Conservation (phyloP, 2,888 invertebrate species). For the Pegoplata infirma region DNA sequence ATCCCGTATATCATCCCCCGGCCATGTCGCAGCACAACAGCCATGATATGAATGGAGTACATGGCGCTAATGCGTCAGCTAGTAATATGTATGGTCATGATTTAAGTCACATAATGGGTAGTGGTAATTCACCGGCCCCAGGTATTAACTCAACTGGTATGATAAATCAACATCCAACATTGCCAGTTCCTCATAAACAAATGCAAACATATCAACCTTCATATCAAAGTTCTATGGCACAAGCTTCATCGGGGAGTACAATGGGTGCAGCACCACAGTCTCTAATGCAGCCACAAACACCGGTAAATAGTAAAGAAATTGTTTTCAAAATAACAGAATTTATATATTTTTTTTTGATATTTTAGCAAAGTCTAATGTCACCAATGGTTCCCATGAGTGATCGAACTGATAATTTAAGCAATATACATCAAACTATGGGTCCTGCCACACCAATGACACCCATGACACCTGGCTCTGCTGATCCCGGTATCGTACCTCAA, state of each 20-base stretch:
- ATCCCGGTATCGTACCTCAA: slow-evolving; percentile 95
- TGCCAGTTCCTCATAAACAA: slow-evolving; percentile 83
- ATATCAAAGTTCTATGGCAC: slow-evolving; percentile 76
- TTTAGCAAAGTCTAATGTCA: slow-evolving; percentile 90
- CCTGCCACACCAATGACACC: slow-evolving; percentile 89
- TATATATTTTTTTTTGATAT: neutral
- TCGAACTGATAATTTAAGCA: slow-evolving; percentile 71
- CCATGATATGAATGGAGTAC: slow-evolving; percentile 60
- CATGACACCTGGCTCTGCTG: slow-evolving; percentile 94
- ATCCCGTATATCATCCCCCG: slow-evolving; percentile 88
- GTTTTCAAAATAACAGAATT: neutral
- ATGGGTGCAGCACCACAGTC: slow-evolving; percentile 84
- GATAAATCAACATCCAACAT: slow-evolving; percentile 67
- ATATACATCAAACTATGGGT: slow-evolving; percentile 82
- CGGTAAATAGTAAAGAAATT: slow-evolving; percentile 71
- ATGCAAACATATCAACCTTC: slow-evolving; percentile 88
- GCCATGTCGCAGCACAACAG: slow-evolving; percentile 75
- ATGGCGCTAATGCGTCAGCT: slow-evolving; percentile 23
- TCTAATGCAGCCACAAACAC: slow-evolving; percentile 93
- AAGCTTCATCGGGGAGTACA: slow-evolving; percentile 2
- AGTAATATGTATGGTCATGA: slow-evolving; percentile 65
- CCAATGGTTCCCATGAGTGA: slow-evolving; percentile 84
- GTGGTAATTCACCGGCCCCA: slow-evolving; percentile 45
- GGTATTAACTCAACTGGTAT: slow-evolving; percentile 13
- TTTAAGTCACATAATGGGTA: slow-evolving; percentile 79